phyloP scores from a whole-genome alignment of 1,140 invertebrate species.

The Mamestra configurata region DNA sequence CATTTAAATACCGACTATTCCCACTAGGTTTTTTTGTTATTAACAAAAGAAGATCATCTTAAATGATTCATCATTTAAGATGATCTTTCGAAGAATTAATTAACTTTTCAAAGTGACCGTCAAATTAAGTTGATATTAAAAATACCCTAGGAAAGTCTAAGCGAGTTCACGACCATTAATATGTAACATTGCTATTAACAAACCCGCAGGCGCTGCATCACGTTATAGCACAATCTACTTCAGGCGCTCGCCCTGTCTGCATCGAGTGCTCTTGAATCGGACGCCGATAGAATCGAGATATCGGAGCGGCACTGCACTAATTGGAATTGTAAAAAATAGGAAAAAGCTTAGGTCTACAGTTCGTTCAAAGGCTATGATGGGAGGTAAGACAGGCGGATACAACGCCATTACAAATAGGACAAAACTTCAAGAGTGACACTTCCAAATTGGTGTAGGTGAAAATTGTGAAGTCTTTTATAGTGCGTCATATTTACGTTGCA shows the following conservation, averaged over 20 bases:
- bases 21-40: no score
- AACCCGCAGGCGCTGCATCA: constrained; percentile 10
- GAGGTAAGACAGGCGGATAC: no score
- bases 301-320: constrained; percentile 26
- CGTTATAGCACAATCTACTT: not conserved
- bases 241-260: not conserved
- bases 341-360: not conserved
- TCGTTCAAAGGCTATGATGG: not conserved
- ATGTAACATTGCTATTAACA: constrained; percentile 5
- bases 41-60: no score
- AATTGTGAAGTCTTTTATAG: no score
- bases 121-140: no score
- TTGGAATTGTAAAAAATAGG: not conserved
- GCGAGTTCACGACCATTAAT: not conserved
- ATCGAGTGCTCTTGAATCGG: not conserved
- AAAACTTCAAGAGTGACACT: no score
- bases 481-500: no score
- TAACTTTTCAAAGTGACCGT: no score
- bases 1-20: no score
- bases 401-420: not conserved
- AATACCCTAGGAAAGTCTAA: not conserved
- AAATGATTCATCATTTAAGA: no score
- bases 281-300: constrained; percentile 23
- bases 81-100: no score
- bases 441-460: no score